These are phyloP conservation scores for Leptinotarsa tumamoca DNA, from an alignment of 2,888 invertebrate genomes.

Conservation along the genomic window DNA sequence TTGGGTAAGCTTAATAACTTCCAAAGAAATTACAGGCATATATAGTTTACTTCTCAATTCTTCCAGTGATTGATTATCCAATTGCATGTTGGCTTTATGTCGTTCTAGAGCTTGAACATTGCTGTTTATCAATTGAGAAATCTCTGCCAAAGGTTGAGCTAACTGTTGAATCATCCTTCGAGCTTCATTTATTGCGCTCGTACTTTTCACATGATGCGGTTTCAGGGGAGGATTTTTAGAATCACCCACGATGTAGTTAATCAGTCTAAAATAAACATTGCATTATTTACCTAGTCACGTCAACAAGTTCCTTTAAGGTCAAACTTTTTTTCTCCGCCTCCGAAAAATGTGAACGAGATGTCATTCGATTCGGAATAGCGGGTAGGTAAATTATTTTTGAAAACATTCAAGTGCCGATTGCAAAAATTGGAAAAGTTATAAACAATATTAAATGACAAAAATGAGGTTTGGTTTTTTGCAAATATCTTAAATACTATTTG, in stretches of 20 bases:
- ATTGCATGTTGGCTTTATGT: slow-evolving; percentile 49
- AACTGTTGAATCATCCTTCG: slow-evolving; percentile 59
- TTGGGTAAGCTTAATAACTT: slow-evolving; percentile 53
- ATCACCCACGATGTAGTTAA: slow-evolving; percentile 56
- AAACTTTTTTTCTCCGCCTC: too few relatives aligned
- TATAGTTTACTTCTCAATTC: slow-evolving; percentile 57
- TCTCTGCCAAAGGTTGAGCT: slow-evolving; percentile 61
- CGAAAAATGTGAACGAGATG: too few relatives aligned
- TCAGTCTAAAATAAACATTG: slow-evolving; percentile 50
- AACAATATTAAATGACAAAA: too few relatives aligned
- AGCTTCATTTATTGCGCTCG: slow-evolving; percentile 60
- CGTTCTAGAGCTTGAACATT: slow-evolving; percentile 56
- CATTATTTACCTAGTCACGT: too few relatives aligned
- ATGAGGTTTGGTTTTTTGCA: too few relatives aligned
- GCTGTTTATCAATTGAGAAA: slow-evolving; percentile 59
- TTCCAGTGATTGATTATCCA: slow-evolving; percentile 50
- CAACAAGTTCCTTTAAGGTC: too few relatives aligned
- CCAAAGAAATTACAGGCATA: slow-evolving; percentile 56
- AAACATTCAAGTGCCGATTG: too few relatives aligned
- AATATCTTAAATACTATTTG: too few relatives aligned
- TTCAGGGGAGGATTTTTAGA: slow-evolving; percentile 46
- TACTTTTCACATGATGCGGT: slow-evolving; percentile 59
- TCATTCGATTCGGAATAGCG: too few relatives aligned
- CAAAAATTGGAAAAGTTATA: too few relatives aligned
- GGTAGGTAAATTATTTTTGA: too few relatives aligned